Evolutionary conservation across 2,113 vertebrate species (phyloP), one percentile per base, ranked within the genome.

Genomic region (Xiphorhynchus elegans): DNA sequence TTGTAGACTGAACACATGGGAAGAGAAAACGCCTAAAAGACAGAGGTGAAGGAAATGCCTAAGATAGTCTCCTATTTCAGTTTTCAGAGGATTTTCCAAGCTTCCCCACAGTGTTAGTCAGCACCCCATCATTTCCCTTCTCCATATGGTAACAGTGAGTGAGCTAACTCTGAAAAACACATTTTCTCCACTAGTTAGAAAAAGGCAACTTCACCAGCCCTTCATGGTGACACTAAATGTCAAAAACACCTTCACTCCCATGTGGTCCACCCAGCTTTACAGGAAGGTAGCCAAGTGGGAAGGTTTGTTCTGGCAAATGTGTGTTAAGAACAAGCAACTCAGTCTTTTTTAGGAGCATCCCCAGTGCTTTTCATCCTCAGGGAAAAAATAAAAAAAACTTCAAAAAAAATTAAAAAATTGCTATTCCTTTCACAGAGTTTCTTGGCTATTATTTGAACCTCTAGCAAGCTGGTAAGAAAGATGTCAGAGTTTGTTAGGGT

Each of bases 41-140:
- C 83, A 88, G 83, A 95, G 66, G 66, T 89, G 62, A 95, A 96
- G 95, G 90, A 96, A 97, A 95, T 94, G 93, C 96, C 89, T 95
- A 97, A 96, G 95, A 92, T 67, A 89, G 93, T 93, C 92, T 95
- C 94, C 92, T 97, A 69, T 98, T 97, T 98, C 96, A 89, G 91
- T 95, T 97, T 97, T 90, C 81, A 90, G 39, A 73, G 93, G 89
- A 90, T 83, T 97, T 96, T 97, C 97, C 97, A 87, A 92, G 86
- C 90, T 96, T 96, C 96, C 96, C 94, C 85, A 88, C 96, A 73
- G 93, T 37, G 83, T 97, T 97, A 97, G 96, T 98, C 97, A 97
- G 87, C 95, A 94, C 89, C 93, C 96, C 97, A 91, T 98, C 90
- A 91, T 92, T 97, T 98, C 83, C 59, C 96, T 97, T 96, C 97